These are phyloP conservation scores for Drosophila prostipennis DNA, from an alignment of 2,888 invertebrate species.

Conservation along the genomic window DNA sequence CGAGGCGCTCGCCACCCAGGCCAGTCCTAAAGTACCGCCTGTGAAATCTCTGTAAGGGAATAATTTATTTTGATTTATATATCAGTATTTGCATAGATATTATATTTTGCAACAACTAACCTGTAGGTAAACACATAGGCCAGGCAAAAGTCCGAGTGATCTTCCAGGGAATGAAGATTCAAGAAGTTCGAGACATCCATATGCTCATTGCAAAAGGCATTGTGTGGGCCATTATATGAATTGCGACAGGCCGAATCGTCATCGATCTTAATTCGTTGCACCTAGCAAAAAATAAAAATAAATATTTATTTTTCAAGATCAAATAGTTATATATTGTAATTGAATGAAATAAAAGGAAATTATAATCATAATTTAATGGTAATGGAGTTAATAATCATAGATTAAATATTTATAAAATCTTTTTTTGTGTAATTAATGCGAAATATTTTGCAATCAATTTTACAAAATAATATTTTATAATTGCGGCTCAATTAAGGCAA, in stretches of 20 bases:
- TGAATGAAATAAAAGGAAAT: no score
- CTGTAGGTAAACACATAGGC: slow-evolving; percentile 99
- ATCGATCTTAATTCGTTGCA: slow-evolving; percentile 90
- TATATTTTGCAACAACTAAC: slow-evolving; percentile 66
- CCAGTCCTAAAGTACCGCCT: slow-evolving; percentile 98
- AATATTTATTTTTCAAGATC: no score
- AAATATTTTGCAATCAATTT: neutral
- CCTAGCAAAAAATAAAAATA: slow-evolving; percentile 50
- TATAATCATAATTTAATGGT: no score
- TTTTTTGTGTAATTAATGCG: no score
- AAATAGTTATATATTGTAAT: no score
- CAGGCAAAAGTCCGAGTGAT: slow-evolving; percentile 99
- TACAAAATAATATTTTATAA: neutral
- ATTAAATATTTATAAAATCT: no score
- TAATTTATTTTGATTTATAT: neutral
- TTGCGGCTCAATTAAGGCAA: slow-evolving; percentile 3
- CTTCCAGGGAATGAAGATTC: slow-evolving; percentile 97
- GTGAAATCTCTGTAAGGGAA: slow-evolving; percentile 92
- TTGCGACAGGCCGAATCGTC: slow-evolving; percentile 92
- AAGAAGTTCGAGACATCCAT: slow-evolving; percentile 99
- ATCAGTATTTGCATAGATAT: no score
- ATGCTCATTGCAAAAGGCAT: slow-evolving; percentile 97
- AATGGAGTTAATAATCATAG: no score
- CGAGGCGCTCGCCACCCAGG: slow-evolving; percentile 99
- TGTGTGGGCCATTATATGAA: slow-evolving; percentile 88